Percentiles rank a stretch among this genome's conserved stretches.
Conservation (phyloP, 2,113 vertebrate species). For the Nyctereutes procyonoides region DNA sequence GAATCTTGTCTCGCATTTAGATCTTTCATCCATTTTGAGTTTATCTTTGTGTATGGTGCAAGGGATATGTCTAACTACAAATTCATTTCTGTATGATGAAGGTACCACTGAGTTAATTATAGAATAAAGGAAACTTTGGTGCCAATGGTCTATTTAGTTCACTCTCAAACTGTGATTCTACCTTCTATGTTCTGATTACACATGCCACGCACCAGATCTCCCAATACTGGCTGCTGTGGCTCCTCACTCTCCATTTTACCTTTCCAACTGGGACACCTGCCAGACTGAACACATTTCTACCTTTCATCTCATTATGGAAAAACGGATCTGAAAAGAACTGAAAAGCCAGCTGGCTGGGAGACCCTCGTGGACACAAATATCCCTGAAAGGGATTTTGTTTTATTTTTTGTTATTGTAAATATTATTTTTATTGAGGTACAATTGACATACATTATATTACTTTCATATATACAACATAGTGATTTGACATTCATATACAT, state of each 20-base stretch:
- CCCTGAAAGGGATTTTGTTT: background rate
- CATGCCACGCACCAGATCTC: background rate
- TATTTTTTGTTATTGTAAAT: background rate
- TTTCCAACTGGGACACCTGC: background rate
- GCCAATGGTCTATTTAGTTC: background rate
- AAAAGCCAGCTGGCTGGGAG: background rate
- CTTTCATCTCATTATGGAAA: slow-evolving; percentile 53
- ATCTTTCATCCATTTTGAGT: too few species aligned
- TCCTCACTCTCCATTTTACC: background rate
- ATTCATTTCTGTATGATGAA: slow-evolving; percentile 19
- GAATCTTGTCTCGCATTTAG: too few species aligned
- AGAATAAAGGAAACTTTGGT: slow-evolving; percentile 22
- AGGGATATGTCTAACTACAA: slow-evolving; percentile 35
- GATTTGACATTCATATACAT: background rate
- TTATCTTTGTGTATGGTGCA: too few species aligned
- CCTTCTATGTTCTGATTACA: slow-evolving; percentile 38
- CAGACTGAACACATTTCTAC: background rate
- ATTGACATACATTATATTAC: background rate
- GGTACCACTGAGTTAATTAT: slow-evolving; percentile 39
- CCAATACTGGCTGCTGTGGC: background rate
- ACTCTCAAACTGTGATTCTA: slow-evolving; percentile 2
- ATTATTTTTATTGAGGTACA: background rate
- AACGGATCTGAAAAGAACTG: slow-evolving; percentile 23
- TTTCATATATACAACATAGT: background rate
- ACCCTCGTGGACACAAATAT: slow-evolving; percentile 8